Percentiles rank a stretch among this genome's conserved stretches.
These are phyloP conservation scores for Nyctalus aviator DNA, from an alignment of 2,797 vertebrate genomes.

Conservation along the genomic window DNA sequence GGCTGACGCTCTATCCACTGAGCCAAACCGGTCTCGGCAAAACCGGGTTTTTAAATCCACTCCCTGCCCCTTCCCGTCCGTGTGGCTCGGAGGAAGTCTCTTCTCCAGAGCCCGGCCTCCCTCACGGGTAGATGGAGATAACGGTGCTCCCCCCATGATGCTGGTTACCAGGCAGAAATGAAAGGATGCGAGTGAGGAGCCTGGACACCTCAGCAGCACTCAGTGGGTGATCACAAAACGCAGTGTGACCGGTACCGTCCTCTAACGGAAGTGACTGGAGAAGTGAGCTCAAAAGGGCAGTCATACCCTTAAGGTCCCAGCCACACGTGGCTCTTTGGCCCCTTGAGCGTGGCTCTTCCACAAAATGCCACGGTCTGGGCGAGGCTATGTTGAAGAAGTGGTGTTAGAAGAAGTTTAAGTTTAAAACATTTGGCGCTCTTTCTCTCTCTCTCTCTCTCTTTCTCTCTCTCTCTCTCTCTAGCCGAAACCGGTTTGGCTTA, in stretches of 20 bases:
- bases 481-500: too few relatives aligned
- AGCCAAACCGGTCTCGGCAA: background rate
- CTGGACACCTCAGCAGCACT: background rate
- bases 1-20: too few relatives aligned
- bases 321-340: too few relatives aligned
- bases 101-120: background rate
- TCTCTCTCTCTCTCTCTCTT: too few relatives aligned
- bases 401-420: too few relatives aligned
- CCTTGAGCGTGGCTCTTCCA: too few relatives aligned
- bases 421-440: too few relatives aligned
- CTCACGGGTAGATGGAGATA: background rate
- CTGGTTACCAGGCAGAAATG: background rate
- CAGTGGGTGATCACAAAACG: background rate
- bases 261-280: background rate
- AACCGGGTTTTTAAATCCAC: background rate
- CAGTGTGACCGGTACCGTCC: background rate
- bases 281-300: background rate
- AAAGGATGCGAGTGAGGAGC: background rate
- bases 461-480: too few relatives aligned
- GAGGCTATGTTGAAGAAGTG: too few relatives aligned
- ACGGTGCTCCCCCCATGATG: accelerated
- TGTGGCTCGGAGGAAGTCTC: background rate
- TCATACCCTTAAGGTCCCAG: background rate
- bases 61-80: background rate
- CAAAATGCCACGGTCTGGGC: too few relatives aligned